Evolutionary conservation across 2,797 vertebrate species (phyloP), one percentile per base, ranked within the genome.

Genomic region (Triplophysa yarkandensis): DNA sequence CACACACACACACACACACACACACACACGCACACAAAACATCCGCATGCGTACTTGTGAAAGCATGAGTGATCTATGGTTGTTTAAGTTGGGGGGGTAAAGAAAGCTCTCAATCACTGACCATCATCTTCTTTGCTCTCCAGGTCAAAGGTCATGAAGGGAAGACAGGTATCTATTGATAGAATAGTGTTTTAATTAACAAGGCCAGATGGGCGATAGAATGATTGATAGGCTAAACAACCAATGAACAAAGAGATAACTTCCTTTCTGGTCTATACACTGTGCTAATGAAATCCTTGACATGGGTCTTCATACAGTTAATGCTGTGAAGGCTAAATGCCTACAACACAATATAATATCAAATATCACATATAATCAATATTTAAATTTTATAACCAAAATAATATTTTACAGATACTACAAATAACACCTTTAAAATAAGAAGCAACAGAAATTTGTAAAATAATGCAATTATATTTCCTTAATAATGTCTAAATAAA

Each of bases 1-100:
- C 58, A 32, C 72, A 52, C 71, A 62, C 36, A 3, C 11, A 39
- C 36, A 34, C 58, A 32, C 72, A 52, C 71, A 62, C 36, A 3
- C 11, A 39, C 36, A 57, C 66, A 61, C 39, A 27, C 10, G 13
- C 9, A 30, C 57, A 60, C 63, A 48, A 78, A 68, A 80, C 75
- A 80, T 80, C 76, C 61, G 82, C 72, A 78, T 86, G 87, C 84
- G 41, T 69, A 69, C 54, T 68, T 65, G 61, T 30, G 50, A 72
- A 83, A 87, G 85, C 83, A 83, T 81, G 78, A 84, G 80, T 77
- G 83, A 87, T 85, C 68, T 88, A 88, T 86, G 84, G 87, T 48
- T 19, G 87, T 83, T 82, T 86, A 88, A 69, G 83, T 83, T n/a
- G 80, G 81, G 85, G 84, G 87, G 83, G 86, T 86, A 64, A 21